Evolutionary conservation across 2,797 vertebrate genomes (phyloP).

Genomic region (Esox lucius): DNA sequence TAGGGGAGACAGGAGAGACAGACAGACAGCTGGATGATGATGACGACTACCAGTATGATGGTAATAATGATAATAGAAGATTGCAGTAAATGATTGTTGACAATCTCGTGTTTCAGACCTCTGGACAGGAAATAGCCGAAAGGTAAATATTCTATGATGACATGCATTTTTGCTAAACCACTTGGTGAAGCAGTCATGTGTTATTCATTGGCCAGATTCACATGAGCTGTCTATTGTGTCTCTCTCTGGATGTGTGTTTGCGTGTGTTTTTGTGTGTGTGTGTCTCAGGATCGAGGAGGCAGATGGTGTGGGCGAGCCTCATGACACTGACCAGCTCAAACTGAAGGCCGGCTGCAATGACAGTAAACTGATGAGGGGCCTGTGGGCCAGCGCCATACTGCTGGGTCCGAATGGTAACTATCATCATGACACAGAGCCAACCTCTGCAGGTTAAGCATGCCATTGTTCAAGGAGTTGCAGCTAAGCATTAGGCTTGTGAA

Average conservation of each 20-base stretch:
- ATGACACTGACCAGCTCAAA: constrained; percentile 88
- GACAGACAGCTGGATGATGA: neutral
- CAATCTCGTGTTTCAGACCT: constrained; percentile 71
- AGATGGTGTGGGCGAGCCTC: constrained; percentile 87
- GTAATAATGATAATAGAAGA: neutral
- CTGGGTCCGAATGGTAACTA: constrained; percentile 80
- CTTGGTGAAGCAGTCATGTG: neutral
- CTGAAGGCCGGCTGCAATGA: constrained; percentile 80
- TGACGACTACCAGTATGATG: neutral
- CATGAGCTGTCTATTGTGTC: constrained; percentile 2
- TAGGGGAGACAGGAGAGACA: neutral
- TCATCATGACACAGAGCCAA: constrained; percentile 1
- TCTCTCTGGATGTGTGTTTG: neutral
- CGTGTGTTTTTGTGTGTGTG: constrained; percentile 15
- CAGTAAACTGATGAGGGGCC: constrained; percentile 83
- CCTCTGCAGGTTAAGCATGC: neutral
- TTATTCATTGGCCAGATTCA: constrained; percentile 6
- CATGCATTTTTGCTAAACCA: neutral
- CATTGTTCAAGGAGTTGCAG: neutral
- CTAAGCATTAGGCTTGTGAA: neutral
- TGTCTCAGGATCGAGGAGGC: constrained; percentile 83
- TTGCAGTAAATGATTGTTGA: constrained; percentile 1
- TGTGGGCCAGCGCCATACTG: constrained; percentile 87
- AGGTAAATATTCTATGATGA: constrained; percentile 71
- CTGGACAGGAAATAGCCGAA: constrained; percentile 82